phyloP scores from a whole-genome alignment of 2,888 invertebrate genomes.

The Platycnemis pennipes region DNA sequence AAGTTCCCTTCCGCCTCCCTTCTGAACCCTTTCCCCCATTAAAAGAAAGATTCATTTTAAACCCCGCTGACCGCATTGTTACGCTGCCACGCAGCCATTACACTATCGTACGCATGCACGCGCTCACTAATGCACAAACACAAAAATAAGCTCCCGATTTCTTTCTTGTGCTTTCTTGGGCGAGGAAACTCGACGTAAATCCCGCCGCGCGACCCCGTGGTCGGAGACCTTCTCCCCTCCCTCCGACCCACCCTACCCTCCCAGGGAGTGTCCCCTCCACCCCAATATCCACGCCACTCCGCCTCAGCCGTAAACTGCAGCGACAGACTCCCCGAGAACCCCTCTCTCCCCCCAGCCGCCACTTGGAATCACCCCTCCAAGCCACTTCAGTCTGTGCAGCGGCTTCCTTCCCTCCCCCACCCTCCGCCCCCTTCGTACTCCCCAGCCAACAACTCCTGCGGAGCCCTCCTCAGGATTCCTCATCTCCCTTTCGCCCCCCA shows the following conservation, averaged over 20 bases:
- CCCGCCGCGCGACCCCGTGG: neutral
- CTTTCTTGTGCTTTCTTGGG: neutral
- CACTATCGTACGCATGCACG: neutral
- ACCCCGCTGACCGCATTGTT: conserved; percentile 29
- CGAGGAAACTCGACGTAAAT: neutral
- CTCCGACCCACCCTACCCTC: too few relatives aligned
- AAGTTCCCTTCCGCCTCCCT: neutral
- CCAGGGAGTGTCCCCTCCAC: too few relatives aligned
- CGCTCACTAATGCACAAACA: neutral
- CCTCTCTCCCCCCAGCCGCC: neutral
- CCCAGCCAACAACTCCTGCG: neutral
- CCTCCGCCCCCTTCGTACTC: neutral
- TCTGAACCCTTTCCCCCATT: neutral
- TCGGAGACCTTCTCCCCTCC: neutral
- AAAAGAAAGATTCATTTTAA: neutral
- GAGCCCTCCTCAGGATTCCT: neutral
- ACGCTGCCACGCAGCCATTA: neutral
- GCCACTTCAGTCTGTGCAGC: conserved; percentile 16
- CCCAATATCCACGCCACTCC: too few relatives aligned
- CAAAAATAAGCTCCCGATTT: neutral
- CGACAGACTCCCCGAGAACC: too few relatives aligned
- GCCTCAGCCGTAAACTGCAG: conserved; percentile 12
- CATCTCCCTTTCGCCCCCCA: neutral
- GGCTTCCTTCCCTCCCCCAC: neutral
- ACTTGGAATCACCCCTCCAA: neutral